Percentiles rank a stretch among this genome's conserved stretches.
Evolutionary conservation across 2,888 invertebrate species (phyloP).

Genomic region (Harmothoe impar): DNA sequence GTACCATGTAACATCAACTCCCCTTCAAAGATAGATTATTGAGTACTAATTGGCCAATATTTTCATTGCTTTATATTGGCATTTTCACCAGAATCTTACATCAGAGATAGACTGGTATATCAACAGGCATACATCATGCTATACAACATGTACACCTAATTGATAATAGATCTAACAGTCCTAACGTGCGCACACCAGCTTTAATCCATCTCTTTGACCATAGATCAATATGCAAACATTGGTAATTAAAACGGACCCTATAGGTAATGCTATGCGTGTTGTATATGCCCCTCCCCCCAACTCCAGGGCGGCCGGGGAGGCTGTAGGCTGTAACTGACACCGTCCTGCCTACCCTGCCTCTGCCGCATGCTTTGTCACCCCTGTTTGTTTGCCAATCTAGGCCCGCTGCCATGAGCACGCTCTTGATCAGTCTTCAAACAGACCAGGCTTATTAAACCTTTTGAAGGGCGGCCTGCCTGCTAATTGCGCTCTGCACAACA

Average conservation of each 20-base stretch:
- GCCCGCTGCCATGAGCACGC: conserved; percentile 3
- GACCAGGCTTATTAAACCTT: conserved; percentile 58
- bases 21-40: no score
- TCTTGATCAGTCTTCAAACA: conserved; percentile 57
- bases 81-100: no score
- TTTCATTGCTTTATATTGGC: no score
- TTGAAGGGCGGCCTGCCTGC: conserved; percentile 25
- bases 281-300: neutral
- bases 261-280: conserved; percentile 5
- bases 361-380: conserved; percentile 17
- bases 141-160: no score
- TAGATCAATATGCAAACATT: neutral
- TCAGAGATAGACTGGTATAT: no score
- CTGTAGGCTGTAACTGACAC: conserved; percentile 38
- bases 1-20: no score
- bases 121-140: no score
- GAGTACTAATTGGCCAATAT: no score
- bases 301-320: neutral
- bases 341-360: neutral
- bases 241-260: neutral
- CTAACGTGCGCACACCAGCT: no score
- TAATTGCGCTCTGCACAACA: conserved; percentile 55
- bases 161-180: no score
- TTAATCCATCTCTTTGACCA: no score
- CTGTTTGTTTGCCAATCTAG: conserved; percentile 51